Percentiles rank a stretch among this genome's conserved stretches.
Evolutionary conservation across 2,113 vertebrate species (phyloP).

Genomic region (Microcebus lehilahytsara): DNA sequence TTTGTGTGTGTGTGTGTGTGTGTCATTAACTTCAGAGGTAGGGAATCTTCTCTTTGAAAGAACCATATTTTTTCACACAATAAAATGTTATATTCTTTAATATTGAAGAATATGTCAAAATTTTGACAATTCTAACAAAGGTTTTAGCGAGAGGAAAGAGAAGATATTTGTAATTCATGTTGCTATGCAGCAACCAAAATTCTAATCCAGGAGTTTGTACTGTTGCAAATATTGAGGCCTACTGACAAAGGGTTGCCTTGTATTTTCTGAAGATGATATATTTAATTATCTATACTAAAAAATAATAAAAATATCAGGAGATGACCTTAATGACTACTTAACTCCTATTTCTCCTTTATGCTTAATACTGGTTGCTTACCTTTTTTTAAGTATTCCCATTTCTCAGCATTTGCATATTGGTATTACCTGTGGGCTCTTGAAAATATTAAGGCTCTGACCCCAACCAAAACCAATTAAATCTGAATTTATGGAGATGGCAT

Average conservation of each 20-base stretch:
- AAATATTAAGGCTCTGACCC: not conserved
- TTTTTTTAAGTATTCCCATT: not conserved
- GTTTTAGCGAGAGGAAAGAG: not conserved
- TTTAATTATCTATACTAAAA: not conserved
- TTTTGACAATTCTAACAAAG: not conserved
- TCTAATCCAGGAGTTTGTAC: not conserved
- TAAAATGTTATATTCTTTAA: constrained; percentile 6
- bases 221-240: not conserved
- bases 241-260: not conserved
- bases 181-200: not conserved
- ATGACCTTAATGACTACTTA: not conserved
- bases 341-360: not conserved
- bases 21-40: not conserved
- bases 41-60: not conserved
- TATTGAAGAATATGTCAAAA: not conserved
- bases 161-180: constrained; percentile 1
- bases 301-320: not conserved
- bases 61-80: not conserved
- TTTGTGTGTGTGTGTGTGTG: not conserved
- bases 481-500: not conserved
- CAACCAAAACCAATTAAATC: not conserved
- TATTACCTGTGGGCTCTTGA: not conserved
- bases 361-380: not conserved
- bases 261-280: not conserved
- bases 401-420: not conserved